Evolutionary conservation across 2,888 invertebrate genomes (phyloP), one percentile per base, ranked within the genome.

Genomic region (Sesamia inferens): DNA sequence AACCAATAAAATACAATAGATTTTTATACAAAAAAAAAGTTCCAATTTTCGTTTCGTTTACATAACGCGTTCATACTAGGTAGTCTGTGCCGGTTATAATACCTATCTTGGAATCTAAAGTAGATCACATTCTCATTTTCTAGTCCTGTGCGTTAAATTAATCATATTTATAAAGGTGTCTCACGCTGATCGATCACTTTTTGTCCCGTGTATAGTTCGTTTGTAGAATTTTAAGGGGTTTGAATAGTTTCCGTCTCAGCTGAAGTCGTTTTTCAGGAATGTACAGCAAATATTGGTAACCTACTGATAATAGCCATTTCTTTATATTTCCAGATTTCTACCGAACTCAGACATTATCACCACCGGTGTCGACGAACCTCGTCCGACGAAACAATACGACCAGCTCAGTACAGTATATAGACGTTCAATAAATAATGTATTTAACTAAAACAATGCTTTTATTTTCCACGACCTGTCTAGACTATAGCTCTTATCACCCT

Each of bases 301-400:
- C 5, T 7, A 44, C n/a, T 24, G 70, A 24, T 55, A 0, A 57
- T 31, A 31, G 39, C 42, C 4, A 6, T 51, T 58, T 71, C n/a
- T 91, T 71, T 64, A 79, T 85, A 75, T 73, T 93, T 92, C 58
- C 91, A 93, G 93, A 90, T 81, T 87, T 90, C 58, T 92, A 91
- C 76, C 87, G 87, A 57, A 87, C 85, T 10, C 90, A 89, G 68
- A 88, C 89, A 8, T 54, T 89, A 73, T 87, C 91, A 13, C 86
- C 91, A 24, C 83, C 86, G 31, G 85, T 87, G 61, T 82, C 90
- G 65, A 74, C 85, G 47, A 88, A 86, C 76, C 79, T 86, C 65
- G 79, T 79, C 65, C 83, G 86, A 83, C 87, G 89, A 81, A 90
- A 88, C 80, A 89, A 89, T 54, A 87, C 86, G 54, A 78, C 84